Percentiles rank a stretch among this genome's conserved stretches.
These are phyloP conservation scores for Taxidea taxus DNA, from an alignment of 2,113 vertebrate genomes.

Conservation along the genomic window DNA sequence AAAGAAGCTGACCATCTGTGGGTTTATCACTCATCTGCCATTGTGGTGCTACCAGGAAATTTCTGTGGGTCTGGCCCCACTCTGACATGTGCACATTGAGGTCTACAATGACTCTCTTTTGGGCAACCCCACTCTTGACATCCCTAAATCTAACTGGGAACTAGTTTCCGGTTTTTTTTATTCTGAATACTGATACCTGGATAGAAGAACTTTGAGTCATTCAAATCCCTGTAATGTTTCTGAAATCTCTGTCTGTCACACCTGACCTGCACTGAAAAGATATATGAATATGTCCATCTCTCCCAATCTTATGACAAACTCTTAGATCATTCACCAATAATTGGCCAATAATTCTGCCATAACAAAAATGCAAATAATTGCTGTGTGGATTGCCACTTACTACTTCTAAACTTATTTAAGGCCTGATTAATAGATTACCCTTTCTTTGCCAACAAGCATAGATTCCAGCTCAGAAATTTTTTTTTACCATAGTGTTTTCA, in stretches of 20 bases:
- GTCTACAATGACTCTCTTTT: neutral
- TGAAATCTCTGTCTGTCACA: neutral
- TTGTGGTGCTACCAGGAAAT: neutral
- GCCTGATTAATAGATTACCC: neutral
- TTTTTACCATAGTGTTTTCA: neutral
- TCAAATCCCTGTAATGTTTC: neutral
- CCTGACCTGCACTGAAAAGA: neutral
- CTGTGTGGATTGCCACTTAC: neutral
- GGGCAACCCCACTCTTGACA: neutral
- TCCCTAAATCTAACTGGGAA: neutral
- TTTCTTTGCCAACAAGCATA: neutral
- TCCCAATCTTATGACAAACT: neutral
- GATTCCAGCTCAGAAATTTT: neutral
- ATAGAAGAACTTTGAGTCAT: neutral
- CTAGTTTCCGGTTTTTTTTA: neutral
- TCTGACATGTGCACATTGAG: neutral
- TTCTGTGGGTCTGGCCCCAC: neutral
- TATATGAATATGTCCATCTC: neutral
- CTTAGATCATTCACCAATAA: neutral
- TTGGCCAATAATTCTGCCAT: neutral
- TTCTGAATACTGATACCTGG: neutral
- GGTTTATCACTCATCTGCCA: neutral
- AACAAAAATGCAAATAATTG: neutral
- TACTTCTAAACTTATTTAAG: neutral
- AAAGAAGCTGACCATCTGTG: neutral